These are phyloP conservation scores for Patagioenas fasciata DNA, from an alignment of 2,113 vertebrate genomes.

Conservation along the genomic window DNA sequence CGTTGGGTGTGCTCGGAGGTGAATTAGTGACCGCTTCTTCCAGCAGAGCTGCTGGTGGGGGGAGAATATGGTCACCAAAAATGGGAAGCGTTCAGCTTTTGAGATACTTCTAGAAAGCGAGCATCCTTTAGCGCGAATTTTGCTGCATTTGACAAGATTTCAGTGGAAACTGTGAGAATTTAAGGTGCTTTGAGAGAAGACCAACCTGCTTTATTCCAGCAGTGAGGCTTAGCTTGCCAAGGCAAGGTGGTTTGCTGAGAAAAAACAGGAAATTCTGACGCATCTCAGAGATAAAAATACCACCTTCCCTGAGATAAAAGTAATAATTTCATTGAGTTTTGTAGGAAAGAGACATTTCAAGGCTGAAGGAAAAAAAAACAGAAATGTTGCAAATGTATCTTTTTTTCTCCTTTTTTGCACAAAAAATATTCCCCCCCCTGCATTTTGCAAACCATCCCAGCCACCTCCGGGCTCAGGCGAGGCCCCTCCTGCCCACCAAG, in stretches of 20 bases:
- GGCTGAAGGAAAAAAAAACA: neutral
- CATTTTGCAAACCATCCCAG: neutral
- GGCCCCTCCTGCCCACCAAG: neutral
- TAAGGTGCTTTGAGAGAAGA: neutral
- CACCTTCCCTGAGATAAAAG: slow-evolving; percentile 8
- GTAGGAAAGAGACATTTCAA: neutral
- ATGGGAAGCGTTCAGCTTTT: neutral
- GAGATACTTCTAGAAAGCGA: neutral
- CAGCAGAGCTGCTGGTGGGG: neutral
- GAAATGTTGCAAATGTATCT: neutral
- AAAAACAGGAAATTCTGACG: slow-evolving; percentile 39
- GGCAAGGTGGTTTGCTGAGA: slow-evolving; percentile 20
- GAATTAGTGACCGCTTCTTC: neutral
- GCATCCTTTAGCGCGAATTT: neutral
- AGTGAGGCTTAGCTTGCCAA: neutral
- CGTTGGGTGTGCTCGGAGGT: accelerated
- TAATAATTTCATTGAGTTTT: slow-evolving; percentile 34
- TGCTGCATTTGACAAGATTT: neutral
- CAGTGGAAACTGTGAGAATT: neutral
- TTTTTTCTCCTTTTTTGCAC: neutral
- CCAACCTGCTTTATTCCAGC: neutral
- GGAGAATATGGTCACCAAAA: neutral
- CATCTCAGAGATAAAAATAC: slow-evolving; percentile 57
- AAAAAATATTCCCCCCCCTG: neutral
- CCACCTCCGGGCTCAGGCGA: neutral